A percentile compares a stretch with the other conserved stretches of the same genome.
phyloP scores from a whole-genome alignment of 2,888 invertebrate species.

The Ochlodes sylvanus region DNA sequence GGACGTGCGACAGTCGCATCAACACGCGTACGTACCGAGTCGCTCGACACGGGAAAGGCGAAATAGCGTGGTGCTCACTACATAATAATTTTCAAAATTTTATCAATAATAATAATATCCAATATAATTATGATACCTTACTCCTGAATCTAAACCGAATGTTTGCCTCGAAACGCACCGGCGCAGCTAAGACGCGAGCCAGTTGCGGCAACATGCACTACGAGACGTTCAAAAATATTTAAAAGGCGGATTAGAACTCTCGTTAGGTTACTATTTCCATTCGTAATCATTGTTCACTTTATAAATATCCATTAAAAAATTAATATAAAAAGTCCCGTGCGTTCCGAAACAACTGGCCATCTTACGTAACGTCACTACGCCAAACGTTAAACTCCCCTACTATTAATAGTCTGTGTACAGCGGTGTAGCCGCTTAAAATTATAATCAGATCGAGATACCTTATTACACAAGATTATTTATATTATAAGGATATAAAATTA shows the following conservation, averaged over 20 bases:
- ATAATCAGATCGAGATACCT: slow-evolving; percentile 36
- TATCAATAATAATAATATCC: slow-evolving; percentile 38
- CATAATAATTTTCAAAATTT: slow-evolving; percentile 48
- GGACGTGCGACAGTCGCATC: background rate
- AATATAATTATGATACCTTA: slow-evolving; percentile 36
- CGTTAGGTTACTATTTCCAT: slow-evolving; percentile 13
- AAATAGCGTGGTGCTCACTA: slow-evolving; percentile 75
- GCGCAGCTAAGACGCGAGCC: background rate
- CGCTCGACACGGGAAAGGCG: slow-evolving; percentile 63
- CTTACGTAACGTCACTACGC: slow-evolving; percentile 30
- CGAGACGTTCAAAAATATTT: slow-evolving; percentile 32
- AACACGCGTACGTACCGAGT: slow-evolving; percentile 6
- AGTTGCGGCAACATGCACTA: slow-evolving; percentile 5
- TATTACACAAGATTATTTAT: slow-evolving; percentile 13
- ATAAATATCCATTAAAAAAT: slow-evolving; percentile 1
- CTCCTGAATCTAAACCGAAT: slow-evolving; percentile 14
- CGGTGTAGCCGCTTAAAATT: slow-evolving; percentile 30
- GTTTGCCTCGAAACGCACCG: slow-evolving; percentile 20
- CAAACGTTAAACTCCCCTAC: slow-evolving; percentile 22
- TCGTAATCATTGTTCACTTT: background rate
- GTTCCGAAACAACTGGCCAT: slow-evolving; percentile 23
- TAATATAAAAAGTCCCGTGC: slow-evolving; percentile 12
- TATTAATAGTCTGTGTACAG: slow-evolving; percentile 33
- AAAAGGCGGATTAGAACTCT: slow-evolving; percentile 36
- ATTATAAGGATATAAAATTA: slow-evolving; percentile 35